phyloP scores from a whole-genome alignment of 2,113 vertebrate genomes.

The Perccottus glenii region DNA sequence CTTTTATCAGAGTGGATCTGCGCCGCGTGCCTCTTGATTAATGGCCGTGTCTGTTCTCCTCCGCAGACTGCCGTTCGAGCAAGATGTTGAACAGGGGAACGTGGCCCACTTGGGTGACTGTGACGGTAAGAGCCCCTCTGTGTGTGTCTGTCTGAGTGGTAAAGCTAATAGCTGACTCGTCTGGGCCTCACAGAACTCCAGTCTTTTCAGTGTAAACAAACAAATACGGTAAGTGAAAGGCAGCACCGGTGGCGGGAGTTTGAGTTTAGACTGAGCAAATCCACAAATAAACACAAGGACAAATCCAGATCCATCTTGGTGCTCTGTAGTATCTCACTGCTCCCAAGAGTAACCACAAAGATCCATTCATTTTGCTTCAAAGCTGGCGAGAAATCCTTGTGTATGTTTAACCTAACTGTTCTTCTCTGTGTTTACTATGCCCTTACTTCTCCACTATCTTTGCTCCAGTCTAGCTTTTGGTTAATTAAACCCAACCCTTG shows the following conservation, averaged over 20 bases:
- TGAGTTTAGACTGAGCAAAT: slow-evolving; percentile 32
- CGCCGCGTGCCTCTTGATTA: slow-evolving; percentile 54
- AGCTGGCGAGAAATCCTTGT: slow-evolving; percentile 35
- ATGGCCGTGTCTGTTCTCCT: slow-evolving; percentile 60
- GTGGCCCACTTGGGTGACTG: slow-evolving; percentile 93
- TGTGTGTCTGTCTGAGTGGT: slow-evolving; percentile 29
- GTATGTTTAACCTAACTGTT: slow-evolving; percentile 50
- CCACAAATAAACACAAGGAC: slow-evolving; percentile 56
- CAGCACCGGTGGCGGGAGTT: slow-evolving; percentile 10
- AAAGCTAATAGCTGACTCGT: slow-evolving; percentile 37
- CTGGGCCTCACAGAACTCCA: slow-evolving; percentile 32
- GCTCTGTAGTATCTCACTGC: slow-evolving; percentile 22
- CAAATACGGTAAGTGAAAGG: slow-evolving; percentile 14
- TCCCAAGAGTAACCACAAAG: slow-evolving; percentile 13
- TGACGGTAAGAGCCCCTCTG: slow-evolving; percentile 82
- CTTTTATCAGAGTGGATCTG: slow-evolving; percentile 51
- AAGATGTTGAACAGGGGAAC: slow-evolving; percentile 88
- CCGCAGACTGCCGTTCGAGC: slow-evolving; percentile 87
- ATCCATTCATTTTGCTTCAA: slow-evolving; percentile 21
- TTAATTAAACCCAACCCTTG: slow-evolving; percentile 57
- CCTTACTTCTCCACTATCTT: slow-evolving; percentile 22
- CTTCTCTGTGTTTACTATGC: slow-evolving; percentile 46
- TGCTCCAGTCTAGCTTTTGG: slow-evolving; percentile 42
- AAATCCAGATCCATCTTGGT: slow-evolving; percentile 29
- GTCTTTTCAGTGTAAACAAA: slow-evolving; percentile 35